Evolutionary conservation across 2,888 invertebrate species (phyloP).

Genomic region (Drosophila fungiperda): DNA sequence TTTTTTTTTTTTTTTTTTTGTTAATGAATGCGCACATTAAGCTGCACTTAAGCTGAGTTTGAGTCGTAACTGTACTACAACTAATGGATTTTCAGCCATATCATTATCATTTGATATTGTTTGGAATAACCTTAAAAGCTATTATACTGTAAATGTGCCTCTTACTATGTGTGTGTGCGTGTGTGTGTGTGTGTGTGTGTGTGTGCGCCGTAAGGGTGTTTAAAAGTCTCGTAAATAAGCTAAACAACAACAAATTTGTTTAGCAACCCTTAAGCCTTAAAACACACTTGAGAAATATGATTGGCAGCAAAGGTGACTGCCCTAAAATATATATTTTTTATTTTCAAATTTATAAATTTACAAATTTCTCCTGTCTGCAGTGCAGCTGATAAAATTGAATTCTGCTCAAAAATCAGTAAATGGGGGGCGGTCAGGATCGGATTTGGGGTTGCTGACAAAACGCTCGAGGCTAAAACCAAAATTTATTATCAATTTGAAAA

Average conservation of each 20-base stretch:
- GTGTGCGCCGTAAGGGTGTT: constrained; percentile 35
- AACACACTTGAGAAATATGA: constrained; percentile 22
- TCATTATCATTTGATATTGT: constrained; percentile 38
- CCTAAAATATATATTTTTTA: constrained; percentile 9
- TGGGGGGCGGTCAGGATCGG: constrained; percentile 5
- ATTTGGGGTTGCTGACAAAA: constrained; percentile 37
- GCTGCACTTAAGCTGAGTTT: constrained; percentile 60
- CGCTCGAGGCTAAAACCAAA: constrained; percentile 40
- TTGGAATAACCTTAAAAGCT: constrained; percentile 15
- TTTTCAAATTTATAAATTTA: constrained; percentile 30
- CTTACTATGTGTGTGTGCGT: not conserved
- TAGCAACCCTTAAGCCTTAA: constrained; percentile 22
- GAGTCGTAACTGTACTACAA: constrained; percentile 51
- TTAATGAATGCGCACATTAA: constrained; percentile 65
- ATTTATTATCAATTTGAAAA: constrained; percentile 52
- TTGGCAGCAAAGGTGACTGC: constrained; percentile 20
- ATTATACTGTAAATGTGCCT: constrained; percentile 6
- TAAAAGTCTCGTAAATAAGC: constrained; percentile 5
- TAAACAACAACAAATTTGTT: constrained; percentile 12
- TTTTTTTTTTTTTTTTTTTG: constrained; percentile 1
- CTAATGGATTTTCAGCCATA: constrained; percentile 54
- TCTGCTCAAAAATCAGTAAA: constrained; percentile 28
- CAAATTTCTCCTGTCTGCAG: constrained; percentile 25
- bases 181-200: not conserved
- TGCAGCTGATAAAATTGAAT: constrained; percentile 49